A percentile compares a stretch with the other conserved stretches of the same genome.
Conservation (phyloP, 2,797 vertebrate genomes). For the Myiotriccus ornatus region DNA sequence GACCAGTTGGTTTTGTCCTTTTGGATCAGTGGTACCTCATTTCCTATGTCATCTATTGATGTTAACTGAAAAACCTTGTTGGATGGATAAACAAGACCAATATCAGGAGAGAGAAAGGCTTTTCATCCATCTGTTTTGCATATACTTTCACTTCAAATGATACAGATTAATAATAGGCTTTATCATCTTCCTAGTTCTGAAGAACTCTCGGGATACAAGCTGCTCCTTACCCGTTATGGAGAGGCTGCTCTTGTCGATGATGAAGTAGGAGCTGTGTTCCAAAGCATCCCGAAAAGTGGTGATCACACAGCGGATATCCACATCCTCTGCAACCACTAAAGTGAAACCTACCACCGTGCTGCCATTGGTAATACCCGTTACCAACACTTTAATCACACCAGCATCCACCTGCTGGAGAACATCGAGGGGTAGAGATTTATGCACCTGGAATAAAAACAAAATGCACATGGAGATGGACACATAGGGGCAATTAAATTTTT, state of each 20-base stretch:
- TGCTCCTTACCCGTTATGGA: constrained; percentile 71
- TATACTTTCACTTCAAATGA: not conserved
- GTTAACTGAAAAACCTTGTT: not conserved
- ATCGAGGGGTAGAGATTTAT: constrained; percentile 62
- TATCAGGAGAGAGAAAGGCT: not conserved
- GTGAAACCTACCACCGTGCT: constrained; percentile 80
- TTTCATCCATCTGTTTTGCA: not conserved
- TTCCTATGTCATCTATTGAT: not conserved
- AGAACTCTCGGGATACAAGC: not conserved
- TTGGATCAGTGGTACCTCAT: not conserved
- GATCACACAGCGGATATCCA: constrained; percentile 68
- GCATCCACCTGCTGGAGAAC: constrained; percentile 71
- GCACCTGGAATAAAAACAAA: constrained; percentile 72
- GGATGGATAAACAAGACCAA: not conserved
- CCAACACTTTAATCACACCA: constrained; percentile 72
- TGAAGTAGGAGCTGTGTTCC: constrained; percentile 71
- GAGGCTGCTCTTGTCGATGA: constrained; percentile 68
- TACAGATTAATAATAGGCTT: not conserved
- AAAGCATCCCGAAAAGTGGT: constrained; percentile 71
- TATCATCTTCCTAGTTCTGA: not conserved
- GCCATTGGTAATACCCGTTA: constrained; percentile 73
- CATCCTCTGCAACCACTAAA: constrained; percentile 64
- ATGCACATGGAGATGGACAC: not conserved
- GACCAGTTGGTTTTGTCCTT: not conserved
- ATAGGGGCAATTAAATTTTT: not conserved